Conservation (phyloP, 2,888 invertebrate species). For the Geotrupes spiniger region DNA sequence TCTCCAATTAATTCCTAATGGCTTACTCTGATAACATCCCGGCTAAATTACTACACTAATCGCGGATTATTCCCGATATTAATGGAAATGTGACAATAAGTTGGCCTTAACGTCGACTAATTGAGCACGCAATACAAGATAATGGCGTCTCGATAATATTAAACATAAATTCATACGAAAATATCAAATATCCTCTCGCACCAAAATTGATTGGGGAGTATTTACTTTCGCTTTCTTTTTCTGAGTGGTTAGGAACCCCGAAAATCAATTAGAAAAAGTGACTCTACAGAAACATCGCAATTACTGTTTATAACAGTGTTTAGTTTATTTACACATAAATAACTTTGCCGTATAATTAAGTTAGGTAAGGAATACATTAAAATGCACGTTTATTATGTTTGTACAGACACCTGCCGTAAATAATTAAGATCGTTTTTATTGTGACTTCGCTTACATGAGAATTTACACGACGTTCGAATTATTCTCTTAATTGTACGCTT, state of each 20-base stretch:
- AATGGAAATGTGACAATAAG: neutral
- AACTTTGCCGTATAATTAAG: slow-evolving; percentile 8
- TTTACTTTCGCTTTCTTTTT: neutral
- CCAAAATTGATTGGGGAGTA: neutral
- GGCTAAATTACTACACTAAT: slow-evolving; percentile 3
- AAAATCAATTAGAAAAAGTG: slow-evolving; percentile 14
- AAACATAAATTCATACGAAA: too few species aligned
- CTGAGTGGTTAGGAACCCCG: neutral
- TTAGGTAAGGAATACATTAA: neutral
- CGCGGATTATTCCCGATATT: slow-evolving; percentile 1
- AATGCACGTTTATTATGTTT: too few species aligned
- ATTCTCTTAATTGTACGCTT: too few species aligned
- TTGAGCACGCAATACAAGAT: neutral
- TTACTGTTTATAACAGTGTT: slow-evolving; percentile 15
- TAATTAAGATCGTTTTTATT: too few species aligned
- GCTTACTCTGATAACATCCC: slow-evolving; percentile 20
- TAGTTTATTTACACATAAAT: slow-evolving; percentile 14
- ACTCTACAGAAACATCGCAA: slow-evolving; percentile 13
- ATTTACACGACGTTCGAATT: too few species aligned
- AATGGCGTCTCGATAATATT: neutral
- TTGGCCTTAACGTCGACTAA: neutral
- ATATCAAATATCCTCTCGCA: too few species aligned
- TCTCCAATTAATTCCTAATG: slow-evolving; percentile 37
- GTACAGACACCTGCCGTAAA: too few species aligned
- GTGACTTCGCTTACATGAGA: too few species aligned